Conservation (phyloP, 2,888 invertebrate genomes). For the Zele albiditarsus region DNA sequence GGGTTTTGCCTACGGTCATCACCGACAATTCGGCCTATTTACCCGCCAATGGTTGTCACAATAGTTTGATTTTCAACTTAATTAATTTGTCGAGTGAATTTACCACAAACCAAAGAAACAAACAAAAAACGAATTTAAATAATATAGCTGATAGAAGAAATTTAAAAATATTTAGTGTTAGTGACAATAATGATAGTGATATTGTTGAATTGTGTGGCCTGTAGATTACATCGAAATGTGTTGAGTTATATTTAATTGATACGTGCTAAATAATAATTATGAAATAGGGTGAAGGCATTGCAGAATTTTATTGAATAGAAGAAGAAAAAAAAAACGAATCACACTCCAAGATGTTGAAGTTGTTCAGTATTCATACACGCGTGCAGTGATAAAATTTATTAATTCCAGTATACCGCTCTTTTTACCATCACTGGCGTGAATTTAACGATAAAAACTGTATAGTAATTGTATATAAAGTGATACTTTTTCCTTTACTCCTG, state of each 20-base stretch:
- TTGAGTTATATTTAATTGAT: neutral
- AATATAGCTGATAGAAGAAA: neutral
- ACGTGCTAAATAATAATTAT: neutral
- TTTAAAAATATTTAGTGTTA: neutral
- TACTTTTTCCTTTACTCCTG: neutral
- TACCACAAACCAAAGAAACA: neutral
- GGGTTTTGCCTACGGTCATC: conserved; percentile 38
- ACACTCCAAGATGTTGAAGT: neutral
- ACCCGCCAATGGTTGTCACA: neutral
- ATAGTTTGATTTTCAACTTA: neutral
- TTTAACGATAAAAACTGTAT: neutral
- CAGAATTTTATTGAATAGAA: neutral
- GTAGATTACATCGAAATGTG: conserved; percentile 6
- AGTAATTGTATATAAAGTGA: conserved; percentile 1
- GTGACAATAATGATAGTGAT: conserved; percentile 2
- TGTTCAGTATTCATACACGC: neutral
- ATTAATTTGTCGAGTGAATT: neutral
- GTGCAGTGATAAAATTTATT: neutral
- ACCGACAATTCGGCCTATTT: conserved; percentile 25
- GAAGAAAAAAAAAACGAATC: neutral
- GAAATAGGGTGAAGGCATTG: neutral
- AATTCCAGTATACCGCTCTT: neutral
- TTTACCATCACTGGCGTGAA: neutral
- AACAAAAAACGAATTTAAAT: neutral
- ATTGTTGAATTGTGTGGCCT: neutral